These are phyloP conservation scores for Chiloscyllium plagiosum DNA, from an alignment of 2,113 vertebrate species.

Conservation along the genomic window DNA sequence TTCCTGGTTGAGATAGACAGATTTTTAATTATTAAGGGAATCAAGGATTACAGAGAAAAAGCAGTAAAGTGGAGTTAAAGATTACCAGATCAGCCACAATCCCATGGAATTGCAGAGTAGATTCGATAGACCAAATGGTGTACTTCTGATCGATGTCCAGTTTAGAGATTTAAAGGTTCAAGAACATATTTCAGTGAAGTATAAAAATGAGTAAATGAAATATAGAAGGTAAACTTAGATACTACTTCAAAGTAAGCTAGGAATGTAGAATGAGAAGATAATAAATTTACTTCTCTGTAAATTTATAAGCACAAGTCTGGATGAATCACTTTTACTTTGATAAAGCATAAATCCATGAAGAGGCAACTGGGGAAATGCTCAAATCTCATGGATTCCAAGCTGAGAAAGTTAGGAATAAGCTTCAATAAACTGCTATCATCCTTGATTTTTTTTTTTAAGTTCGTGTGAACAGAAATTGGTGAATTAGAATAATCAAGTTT, in stretches of 20 bases:
- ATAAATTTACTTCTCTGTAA: neutral
- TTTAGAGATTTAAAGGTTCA: neutral
- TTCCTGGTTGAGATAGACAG: too few species aligned
- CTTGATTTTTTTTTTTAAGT: too few species aligned
- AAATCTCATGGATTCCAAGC: neutral
- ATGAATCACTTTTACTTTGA: neutral
- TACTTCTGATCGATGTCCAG: neutral
- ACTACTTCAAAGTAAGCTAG: neutral
- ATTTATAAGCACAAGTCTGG: neutral
- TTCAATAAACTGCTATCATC: neutral
- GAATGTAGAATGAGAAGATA: neutral
- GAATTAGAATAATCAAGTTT: neutral
- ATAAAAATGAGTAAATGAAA: neutral
- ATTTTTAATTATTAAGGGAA: too few species aligned
- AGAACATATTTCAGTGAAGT: neutral
- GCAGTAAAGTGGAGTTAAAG: too few species aligned
- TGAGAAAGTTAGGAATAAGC: neutral
- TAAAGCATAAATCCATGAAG: neutral
- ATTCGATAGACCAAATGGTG: too few species aligned
- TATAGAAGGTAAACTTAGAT: neutral
- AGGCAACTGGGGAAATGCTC: neutral
- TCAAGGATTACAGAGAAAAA: too few species aligned
- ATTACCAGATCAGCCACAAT: too few species aligned
- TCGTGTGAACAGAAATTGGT: neutral
- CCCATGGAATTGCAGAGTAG: too few species aligned